Evolutionary conservation across 2,113 vertebrate species (phyloP), one percentile per base, ranked within the genome.

Genomic region (Ramphastos sulfuratus): DNA sequence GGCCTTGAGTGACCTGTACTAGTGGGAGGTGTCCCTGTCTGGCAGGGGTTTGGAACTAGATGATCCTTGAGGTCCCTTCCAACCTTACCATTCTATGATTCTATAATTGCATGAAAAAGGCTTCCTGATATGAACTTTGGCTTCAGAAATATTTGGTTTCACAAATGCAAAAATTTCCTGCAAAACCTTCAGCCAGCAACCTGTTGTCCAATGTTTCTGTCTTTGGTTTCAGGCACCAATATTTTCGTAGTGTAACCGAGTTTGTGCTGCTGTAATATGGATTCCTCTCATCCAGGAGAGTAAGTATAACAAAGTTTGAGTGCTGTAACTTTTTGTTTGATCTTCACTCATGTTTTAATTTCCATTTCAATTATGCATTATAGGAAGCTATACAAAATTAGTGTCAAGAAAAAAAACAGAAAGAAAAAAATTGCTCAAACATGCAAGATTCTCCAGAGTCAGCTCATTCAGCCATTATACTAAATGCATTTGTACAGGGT

Each of bases 361-460:
- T 95, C 90, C 70, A 71, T 95, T 88, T 92, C 79, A 92, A 81
- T 96, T 88, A 92, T 66, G 25, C 84, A 79, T 92, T 94, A 92
- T 89, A 92, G 87, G 92, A 96, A 96, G 56, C 85, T 46, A 85
- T 82, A 87, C 39, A 95, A 73, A 96, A 96, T 96, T 96, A 96
- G 74, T 44, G 89, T 95, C 93, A 95, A 85, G 85, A 91, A 90
- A 39, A 91, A 91, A 93, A 54, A 1, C 42, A 92, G 85, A 89
- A 87, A 92, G 39, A 79, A 94, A 82, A 82, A 90, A 89, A 92
- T 84, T 91, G 80, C 79, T 82, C 0, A 2, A 94, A 92, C 86
- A 77, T 77, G 39, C 54, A 82, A 75, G 85, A 93, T 94, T 96
- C 76, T 92, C 89, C 84, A 55, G 86, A 92, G 92, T 93, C 92